Conservation (phyloP, 64 coral and sea anemone species). For the Astreopora myriophthalma region DNA sequence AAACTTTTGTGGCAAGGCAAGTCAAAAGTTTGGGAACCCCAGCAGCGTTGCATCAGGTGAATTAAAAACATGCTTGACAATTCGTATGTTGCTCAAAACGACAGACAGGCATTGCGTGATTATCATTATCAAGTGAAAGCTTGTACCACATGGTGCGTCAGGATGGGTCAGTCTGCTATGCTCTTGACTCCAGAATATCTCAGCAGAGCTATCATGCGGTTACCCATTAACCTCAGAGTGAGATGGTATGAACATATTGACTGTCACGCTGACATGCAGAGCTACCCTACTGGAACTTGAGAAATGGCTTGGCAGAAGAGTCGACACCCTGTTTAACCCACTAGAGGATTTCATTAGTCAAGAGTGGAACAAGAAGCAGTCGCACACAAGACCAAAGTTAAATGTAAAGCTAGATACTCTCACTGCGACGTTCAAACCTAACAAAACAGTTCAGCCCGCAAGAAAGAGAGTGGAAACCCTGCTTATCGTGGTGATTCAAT, state of each 20-base stretch:
- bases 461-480: not conserved
- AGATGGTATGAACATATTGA: not conserved
- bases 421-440: not conserved
- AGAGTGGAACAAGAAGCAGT: not conserved
- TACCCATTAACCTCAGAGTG: not conserved
- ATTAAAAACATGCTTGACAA: not conserved
- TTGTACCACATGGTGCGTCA: not conserved
- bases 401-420: not conserved
- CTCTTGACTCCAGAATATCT: not conserved
- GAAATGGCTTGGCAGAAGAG: not conserved
- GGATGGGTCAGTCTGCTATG: not conserved
- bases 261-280: not conserved
- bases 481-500: not conserved
- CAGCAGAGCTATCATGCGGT: not conserved
- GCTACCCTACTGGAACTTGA: not conserved
- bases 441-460: not conserved
- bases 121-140: not conserved
- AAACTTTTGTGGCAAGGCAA: not conserved
- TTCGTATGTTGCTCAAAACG: not conserved
- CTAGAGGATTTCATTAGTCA: not conserved
- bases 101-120: not conserved
- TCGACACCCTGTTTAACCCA: conserved; percentile 7
- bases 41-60: not conserved
- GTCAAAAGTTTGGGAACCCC: not conserved
- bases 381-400: not conserved